Base-by-base conservation (phyloP, 2,888 invertebrate species). In the Podabrus alpinus region DNA sequence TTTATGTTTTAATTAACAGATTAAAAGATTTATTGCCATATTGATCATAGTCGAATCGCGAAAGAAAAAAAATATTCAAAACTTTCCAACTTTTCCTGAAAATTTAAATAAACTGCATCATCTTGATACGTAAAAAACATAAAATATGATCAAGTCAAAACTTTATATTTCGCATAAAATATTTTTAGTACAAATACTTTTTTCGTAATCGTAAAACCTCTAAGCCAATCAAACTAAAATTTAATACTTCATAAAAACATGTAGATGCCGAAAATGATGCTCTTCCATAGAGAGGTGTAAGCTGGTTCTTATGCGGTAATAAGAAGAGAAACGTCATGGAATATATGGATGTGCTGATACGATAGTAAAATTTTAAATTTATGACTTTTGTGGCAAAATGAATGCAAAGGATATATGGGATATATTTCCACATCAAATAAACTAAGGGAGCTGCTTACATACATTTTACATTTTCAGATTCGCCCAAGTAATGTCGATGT, bases 201-300 rank as follows among this genome's bases (percentile, higher is more conserved):
- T 80, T 77, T 79, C 76, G 77, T 80, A 81, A 80, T 80, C 80
- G 80, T 81, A 74, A 79, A 77, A 76, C 75, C 78, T 72, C 77
- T 76, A 78, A 79, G 78, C 78, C 80, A 81, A 80, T 81, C 80
- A 80, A 79, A 80, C 79, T 79, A 80, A 79, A 81, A 81, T 79
- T 81, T 81, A 80, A 79, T 80, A 80, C 80, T 81, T 78, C 80
- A 80, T 81, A 81, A 80, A 81, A 80, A 80, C 76, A 77, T 75
- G 77, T 77, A 74, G 72, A 75, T 74, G 73, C 64, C 69, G 68
- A 71, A 62, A 76, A 70, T 69, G 78, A 73, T 77, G 73, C 64
- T 72, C 66, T 66, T 25, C 15, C 19, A 21, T 13, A 71, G 72
- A 66, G 74, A 74, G 67, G 72, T 74, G 77, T 77, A 77, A 77